Conservation (phyloP, 2,888 invertebrate genomes). For the Drosophila buzzatii region DNA sequence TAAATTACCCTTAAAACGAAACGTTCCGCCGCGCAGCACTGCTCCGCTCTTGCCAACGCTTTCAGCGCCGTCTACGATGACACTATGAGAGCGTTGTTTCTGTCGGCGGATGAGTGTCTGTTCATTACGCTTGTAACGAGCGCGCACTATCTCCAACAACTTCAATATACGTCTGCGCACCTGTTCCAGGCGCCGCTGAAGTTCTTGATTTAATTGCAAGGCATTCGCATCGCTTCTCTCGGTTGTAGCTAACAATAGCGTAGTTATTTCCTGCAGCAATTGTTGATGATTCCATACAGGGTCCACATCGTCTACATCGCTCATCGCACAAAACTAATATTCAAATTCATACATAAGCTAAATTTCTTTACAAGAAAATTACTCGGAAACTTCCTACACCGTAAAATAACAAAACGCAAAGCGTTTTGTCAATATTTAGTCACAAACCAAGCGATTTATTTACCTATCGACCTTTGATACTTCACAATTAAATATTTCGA, state of each 20-base stretch:
- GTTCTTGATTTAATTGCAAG: slow-evolving; percentile 70
- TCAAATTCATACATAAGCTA: neutral
- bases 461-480: slow-evolving; percentile 16
- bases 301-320: slow-evolving; percentile 25
- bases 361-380: too few relatives aligned
- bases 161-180: slow-evolving; percentile 58
- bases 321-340: slow-evolving; percentile 8
- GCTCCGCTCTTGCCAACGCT: slow-evolving; percentile 84
- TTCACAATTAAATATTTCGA: neutral
- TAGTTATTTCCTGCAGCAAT: slow-evolving; percentile 51
- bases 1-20: slow-evolving; percentile 85
- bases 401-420: slow-evolving; percentile 4
- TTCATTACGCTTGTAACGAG: slow-evolving; percentile 72
- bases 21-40: slow-evolving; percentile 83
- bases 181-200: slow-evolving; percentile 73
- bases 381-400: neutral
- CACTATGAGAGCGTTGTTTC: slow-evolving; percentile 16
- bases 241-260: slow-evolving; percentile 29
- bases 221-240: slow-evolving; percentile 63
- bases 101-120: slow-evolving; percentile 48
- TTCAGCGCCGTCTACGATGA: neutral
- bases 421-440: slow-evolving; percentile 20
- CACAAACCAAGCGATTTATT: slow-evolving; percentile 8
- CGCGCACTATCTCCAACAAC: slow-evolving; percentile 61
- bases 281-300: slow-evolving; percentile 27